A percentile compares a stretch with the other conserved stretches of the same genome.
Conservation (phyloP, 2,888 invertebrate genomes). For the Aphodius sticticus region DNA sequence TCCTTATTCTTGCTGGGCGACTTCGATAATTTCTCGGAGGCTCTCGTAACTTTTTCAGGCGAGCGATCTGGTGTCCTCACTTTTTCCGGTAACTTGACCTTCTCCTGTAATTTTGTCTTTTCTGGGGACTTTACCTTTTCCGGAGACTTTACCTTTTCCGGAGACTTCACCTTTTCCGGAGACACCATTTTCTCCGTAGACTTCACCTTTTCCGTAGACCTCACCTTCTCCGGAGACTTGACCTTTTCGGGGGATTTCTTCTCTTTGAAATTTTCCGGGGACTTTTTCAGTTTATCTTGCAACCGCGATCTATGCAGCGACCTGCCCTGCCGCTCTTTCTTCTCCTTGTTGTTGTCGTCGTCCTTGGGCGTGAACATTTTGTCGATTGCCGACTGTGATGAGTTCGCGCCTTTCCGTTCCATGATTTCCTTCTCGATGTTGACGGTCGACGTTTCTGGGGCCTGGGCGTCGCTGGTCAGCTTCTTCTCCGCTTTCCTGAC, state of each 20-base stretch:
- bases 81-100: constrained; percentile 41
- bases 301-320: constrained; percentile 42
- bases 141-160: constrained; percentile 5
- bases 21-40: constrained; percentile 24
- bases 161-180: neutral
- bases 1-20: constrained; percentile 21
- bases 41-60: constrained; percentile 26
- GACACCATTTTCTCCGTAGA: neutral
- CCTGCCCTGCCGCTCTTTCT: constrained; percentile 50
- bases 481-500: constrained; percentile 71
- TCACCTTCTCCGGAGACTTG: constrained; percentile 7
- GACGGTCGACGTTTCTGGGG: constrained; percentile 40
- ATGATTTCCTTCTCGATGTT: constrained; percentile 59
- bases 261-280: constrained; percentile 33
- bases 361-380: constrained; percentile 61
- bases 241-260: constrained; percentile 7
- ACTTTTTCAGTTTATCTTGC: constrained; percentile 41
- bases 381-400: constrained; percentile 63
- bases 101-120: constrained; percentile 25
- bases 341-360: constrained; percentile 34
- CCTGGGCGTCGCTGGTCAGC: constrained; percentile 56
- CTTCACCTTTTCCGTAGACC: constrained; percentile 4
- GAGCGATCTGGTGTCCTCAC: constrained; percentile 39
- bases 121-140: constrained; percentile 26
- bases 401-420: constrained; percentile 56